phyloP scores from a whole-genome alignment of 2,888 invertebrate species.

The Metallyticus violacea region DNA sequence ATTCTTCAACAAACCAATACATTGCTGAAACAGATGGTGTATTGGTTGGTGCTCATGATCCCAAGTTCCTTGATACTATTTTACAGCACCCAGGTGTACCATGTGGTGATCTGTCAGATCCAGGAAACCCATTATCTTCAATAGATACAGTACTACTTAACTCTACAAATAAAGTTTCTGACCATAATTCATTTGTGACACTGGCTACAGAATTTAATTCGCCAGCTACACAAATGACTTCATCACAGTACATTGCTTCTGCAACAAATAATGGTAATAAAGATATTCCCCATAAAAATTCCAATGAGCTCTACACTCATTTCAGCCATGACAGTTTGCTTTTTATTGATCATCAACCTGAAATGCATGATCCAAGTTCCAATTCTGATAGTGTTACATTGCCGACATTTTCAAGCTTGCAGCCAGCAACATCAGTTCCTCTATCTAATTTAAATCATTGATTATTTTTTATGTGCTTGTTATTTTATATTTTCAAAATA shows the following conservation, averaged over 20 bases:
- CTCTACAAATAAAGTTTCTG: neutral
- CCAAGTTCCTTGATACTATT: conserved; percentile 15
- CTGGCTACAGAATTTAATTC: neutral
- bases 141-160: conserved; percentile 14
- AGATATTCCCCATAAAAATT: neutral
- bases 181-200: conserved; percentile 8
- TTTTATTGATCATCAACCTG: conserved; percentile 19
- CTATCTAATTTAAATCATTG: neutral
- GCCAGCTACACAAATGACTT: neutral
- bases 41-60: neutral
- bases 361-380: conserved; percentile 3
- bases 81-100: conserved; percentile 4
- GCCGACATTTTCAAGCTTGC: conserved; percentile 28
- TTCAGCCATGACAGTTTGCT: conserved; percentile 20
- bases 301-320: conserved; percentile 18
- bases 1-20: neutral
- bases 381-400: conserved; percentile 21
- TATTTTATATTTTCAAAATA: neutral
- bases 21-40: neutral
- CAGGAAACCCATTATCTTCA: neutral
- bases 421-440: neutral
- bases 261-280: neutral
- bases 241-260: neutral
- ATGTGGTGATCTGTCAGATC: neutral
- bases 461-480: neutral